These are phyloP conservation scores for Patagioenas fasciata DNA, from an alignment of 2,113 vertebrate genomes.

Conservation along the genomic window DNA sequence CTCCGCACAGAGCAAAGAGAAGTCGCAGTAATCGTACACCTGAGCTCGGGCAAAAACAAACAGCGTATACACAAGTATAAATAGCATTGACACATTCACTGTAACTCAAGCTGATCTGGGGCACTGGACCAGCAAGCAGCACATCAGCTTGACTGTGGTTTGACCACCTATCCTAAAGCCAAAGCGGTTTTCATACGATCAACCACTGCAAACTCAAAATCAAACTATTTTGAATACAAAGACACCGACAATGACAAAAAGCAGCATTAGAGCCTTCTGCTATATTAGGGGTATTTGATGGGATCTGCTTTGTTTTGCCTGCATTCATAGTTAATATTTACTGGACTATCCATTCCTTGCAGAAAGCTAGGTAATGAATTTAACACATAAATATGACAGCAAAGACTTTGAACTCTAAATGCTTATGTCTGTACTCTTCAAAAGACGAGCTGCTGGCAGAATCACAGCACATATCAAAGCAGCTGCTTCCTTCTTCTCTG, in stretches of 20 bases:
- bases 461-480: neutral
- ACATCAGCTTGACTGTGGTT: neutral
- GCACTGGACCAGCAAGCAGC: neutral
- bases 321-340: neutral
- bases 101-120: neutral
- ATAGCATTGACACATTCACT: neutral
- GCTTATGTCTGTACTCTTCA: neutral
- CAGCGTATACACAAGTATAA: neutral
- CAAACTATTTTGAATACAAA: neutral
- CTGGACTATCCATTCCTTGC: neutral
- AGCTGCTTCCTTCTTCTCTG: neutral
- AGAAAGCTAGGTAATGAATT: neutral
- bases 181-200: neutral
- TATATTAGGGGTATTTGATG: neutral
- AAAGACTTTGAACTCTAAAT: neutral
- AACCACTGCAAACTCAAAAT: neutral
- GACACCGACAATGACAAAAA: neutral
- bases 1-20: slow-evolving; percentile 79
- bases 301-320: neutral
- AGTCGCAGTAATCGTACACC: slow-evolving; percentile 85
- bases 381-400: neutral
- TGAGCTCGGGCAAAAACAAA: slow-evolving; percentile 9
- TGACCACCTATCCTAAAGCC: neutral
- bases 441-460: neutral
- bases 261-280: neutral